Conservation (phyloP, 2,888 invertebrate species). For the Cepaea hortensis region DNA sequence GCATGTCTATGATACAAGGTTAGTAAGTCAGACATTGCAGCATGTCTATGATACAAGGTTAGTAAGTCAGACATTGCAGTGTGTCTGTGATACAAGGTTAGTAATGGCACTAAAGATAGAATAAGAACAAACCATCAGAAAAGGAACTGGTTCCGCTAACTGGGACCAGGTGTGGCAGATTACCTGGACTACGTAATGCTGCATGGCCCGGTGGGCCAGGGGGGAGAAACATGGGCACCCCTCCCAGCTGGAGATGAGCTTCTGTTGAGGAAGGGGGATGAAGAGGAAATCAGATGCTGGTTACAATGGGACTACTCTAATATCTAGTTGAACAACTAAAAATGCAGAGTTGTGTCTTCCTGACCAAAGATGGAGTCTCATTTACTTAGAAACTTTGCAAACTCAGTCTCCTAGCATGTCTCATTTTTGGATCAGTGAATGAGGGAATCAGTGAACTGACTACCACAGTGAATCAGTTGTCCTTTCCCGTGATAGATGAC, state of each 20-base stretch:
- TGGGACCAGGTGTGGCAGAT: conserved; percentile 40
- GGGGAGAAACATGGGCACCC: conserved; percentile 48
- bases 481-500: no score
- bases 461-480: no score
- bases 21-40: no score
- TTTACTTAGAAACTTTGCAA: no score
- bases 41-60: no score
- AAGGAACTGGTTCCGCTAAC: conserved; percentile 38
- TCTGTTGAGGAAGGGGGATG: conserved; percentile 22
- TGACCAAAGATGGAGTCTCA: not conserved
- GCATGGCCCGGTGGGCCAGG: conserved; percentile 36
- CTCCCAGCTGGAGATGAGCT: conserved; percentile 47
- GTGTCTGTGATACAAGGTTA: not conserved
- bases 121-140: conserved; percentile 44
- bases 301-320: not conserved
- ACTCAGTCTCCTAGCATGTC: no score
- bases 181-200: conserved; percentile 26
- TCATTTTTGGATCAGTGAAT: no score
- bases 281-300: conserved; percentile 30
- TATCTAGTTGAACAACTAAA: not conserved
- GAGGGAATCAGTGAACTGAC: no score
- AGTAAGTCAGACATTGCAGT: no score
- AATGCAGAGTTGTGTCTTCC: not conserved
- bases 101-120: not conserved
- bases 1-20: no score